Conservation (phyloP, 2,113 vertebrate genomes). For the Alethe castanea region DNA sequence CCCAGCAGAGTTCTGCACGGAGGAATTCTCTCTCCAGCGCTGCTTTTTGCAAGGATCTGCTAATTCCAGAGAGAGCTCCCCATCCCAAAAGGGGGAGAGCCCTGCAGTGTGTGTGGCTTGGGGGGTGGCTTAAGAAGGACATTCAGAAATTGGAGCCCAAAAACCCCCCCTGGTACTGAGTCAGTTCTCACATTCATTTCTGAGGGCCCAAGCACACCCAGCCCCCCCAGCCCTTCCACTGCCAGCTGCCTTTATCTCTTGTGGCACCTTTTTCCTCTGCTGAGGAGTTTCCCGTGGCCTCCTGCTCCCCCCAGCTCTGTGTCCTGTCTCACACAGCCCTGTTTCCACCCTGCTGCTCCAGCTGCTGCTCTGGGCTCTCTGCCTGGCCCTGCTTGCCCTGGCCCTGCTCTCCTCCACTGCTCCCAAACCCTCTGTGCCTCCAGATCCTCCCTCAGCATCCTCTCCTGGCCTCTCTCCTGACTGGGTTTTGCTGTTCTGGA, state of each 20-base stretch:
- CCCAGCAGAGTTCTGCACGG: background rate
- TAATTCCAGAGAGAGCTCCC: background rate
- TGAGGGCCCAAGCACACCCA: background rate
- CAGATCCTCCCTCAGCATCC: background rate
- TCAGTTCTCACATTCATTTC: background rate
- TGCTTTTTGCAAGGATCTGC: background rate
- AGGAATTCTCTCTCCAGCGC: background rate
- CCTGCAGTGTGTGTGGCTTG: background rate
- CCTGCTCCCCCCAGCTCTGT: background rate
- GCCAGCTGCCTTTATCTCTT: background rate
- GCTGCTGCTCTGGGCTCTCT: background rate
- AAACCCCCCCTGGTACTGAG: rapidly evolving
- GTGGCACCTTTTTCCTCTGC: background rate
- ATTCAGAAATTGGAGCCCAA: background rate
- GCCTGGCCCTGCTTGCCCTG: too few relatives aligned
- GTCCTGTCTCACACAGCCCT: background rate
- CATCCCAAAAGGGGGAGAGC: background rate
- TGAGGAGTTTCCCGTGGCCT: background rate
- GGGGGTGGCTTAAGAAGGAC: background rate
- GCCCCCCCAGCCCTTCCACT: background rate
- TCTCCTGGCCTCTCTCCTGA: background rate
- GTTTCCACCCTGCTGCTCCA: background rate
- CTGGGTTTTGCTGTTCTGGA: background rate
- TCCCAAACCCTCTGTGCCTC: background rate
- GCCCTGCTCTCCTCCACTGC: background rate